Conservation (phyloP, 64 coral and sea anemone species). For the Montipora efflorescens region DNA sequence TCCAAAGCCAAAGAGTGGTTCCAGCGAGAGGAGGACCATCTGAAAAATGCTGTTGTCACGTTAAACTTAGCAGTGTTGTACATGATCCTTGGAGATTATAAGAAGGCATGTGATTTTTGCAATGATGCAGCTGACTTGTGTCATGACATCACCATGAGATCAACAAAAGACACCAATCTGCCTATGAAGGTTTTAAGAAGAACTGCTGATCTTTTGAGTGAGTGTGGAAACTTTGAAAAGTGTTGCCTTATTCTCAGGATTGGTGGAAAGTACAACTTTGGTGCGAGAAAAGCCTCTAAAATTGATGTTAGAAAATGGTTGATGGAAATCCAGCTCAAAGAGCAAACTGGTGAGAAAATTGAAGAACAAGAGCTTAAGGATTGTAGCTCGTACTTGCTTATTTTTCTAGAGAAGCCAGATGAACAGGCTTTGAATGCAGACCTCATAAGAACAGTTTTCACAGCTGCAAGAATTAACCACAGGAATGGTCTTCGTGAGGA, state of each 20-base stretch:
- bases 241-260: neutral
- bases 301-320: neutral
- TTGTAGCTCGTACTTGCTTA: neutral
- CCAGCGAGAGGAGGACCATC: neutral
- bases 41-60: neutral
- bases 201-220: neutral
- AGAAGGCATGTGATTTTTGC: neutral
- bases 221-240: neutral
- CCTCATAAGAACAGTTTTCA: neutral
- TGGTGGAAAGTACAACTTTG: neutral
- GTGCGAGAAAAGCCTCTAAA: neutral
- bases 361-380: constrained; percentile 10
- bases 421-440: neutral
- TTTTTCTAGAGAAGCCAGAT: neutral
- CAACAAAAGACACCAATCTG: neutral
- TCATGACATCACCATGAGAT: neutral
- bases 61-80: constrained; percentile 6
- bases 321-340: constrained; percentile 12
- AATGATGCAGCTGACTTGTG: neutral
- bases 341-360: neutral
- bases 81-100: neutral
- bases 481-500: neutral
- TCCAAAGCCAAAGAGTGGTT: neutral
- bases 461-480: neutral
- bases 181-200: neutral